Percentiles rank a stretch among this genome's conserved stretches.
phyloP scores from a whole-genome alignment of 2,113 vertebrate species.

The Collichthys lucidus region DNA sequence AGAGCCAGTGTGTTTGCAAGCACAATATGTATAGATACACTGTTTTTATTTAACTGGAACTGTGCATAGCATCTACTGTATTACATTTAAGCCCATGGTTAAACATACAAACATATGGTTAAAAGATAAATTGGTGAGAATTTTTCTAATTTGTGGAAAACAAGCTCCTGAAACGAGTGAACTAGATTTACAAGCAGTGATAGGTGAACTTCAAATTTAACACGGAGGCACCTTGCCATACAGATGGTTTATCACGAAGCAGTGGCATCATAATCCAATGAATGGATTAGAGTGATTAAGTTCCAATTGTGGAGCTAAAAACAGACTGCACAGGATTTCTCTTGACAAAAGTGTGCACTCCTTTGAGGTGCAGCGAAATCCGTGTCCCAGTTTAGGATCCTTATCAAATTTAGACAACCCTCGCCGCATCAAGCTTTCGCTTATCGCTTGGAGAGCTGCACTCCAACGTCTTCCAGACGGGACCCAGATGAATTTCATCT shows the following conservation, averaged over 20 bases:
- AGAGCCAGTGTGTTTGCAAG: conserved; percentile 49
- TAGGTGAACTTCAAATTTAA: conserved; percentile 61
- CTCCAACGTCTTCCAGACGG: neutral
- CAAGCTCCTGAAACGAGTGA: neutral
- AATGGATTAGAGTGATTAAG: conserved; percentile 76
- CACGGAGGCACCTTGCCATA: conserved; percentile 55
- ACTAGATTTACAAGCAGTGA: conserved; percentile 14
- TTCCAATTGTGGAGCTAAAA: conserved; percentile 77
- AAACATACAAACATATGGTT: neutral
- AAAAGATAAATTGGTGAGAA: conserved; percentile 8
- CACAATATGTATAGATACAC: conserved; percentile 11
- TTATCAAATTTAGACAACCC: conserved; percentile 57
- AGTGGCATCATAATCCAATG: conserved; percentile 69
- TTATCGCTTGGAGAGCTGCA: conserved; percentile 17
- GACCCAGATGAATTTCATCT: conserved; percentile 30
- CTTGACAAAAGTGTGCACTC: conserved; percentile 68
- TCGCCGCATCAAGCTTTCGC: conserved; percentile 37
- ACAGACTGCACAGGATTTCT: conserved; percentile 68
- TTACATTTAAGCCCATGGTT: neutral
- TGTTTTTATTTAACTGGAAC: conserved; percentile 22
- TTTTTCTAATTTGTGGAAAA: conserved; percentile 1
- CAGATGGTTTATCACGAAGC: conserved; percentile 68
- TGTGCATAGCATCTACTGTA: neutral
- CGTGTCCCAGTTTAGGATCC: conserved; percentile 63
- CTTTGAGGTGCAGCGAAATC: conserved; percentile 62